These are phyloP conservation scores for Lumbricus terrestris DNA, from an alignment of 2,888 invertebrate genomes.

Conservation along the genomic window DNA sequence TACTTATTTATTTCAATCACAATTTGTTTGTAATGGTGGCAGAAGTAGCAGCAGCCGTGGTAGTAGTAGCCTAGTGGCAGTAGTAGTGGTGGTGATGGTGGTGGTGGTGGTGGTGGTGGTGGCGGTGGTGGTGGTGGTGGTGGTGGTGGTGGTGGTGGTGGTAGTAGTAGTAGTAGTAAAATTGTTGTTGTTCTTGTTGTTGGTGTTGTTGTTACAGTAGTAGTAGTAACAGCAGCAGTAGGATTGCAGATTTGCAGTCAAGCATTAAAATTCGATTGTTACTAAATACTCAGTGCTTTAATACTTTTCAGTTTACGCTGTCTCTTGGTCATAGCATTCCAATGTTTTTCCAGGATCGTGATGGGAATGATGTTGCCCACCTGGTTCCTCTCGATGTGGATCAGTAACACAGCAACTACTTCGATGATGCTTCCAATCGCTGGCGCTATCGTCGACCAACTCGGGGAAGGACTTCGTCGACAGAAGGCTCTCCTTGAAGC, in stretches of 20 bases:
- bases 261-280: too few relatives aligned
- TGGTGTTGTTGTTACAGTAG: neutral
- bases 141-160: neutral
- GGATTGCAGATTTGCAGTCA: too few relatives aligned
- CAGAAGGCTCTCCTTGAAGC: conserved; percentile 42
- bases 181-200: neutral
- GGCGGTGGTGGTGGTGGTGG: neutral
- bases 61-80: neutral
- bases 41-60: neutral
- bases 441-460: conserved; percentile 69
- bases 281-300: neutral
- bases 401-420: conserved; percentile 81
- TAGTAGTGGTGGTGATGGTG: neutral
- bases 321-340: too few relatives aligned
- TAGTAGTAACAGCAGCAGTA: too few relatives aligned
- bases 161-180: conserved; percentile 16
- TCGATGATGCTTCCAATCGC: conserved; percentile 57
- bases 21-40: too few relatives aligned
- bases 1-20: neutral
- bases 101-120: neutral
- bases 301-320: neutral
- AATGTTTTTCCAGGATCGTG: conserved; percentile 66
- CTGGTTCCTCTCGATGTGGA: conserved; percentile 95
- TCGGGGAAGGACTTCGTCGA: conserved; percentile 91
- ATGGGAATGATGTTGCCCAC: conserved; percentile 82